Conservation (phyloP, 2,888 invertebrate genomes). For the Punctoribates punctum region DNA sequence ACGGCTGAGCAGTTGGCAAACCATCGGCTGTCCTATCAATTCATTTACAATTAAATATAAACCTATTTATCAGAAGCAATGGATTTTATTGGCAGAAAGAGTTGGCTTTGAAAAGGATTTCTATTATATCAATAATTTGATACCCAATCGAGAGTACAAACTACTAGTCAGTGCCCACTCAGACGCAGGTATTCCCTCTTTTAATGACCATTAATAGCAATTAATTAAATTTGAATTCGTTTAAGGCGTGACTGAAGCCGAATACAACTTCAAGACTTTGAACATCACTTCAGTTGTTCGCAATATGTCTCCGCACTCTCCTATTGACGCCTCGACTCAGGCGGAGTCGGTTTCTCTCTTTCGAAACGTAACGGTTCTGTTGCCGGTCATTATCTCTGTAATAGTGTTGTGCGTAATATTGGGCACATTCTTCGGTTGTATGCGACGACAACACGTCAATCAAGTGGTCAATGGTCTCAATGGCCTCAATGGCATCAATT, state of each 20-base stretch:
- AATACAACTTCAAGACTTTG: slow-evolving; percentile 43
- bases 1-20: slow-evolving; percentile 46
- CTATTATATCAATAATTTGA: slow-evolving; percentile 43
- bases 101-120: slow-evolving; percentile 43
- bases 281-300: slow-evolving; percentile 24
- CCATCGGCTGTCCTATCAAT: slow-evolving; percentile 47
- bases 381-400: slow-evolving; percentile 48
- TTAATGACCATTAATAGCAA: not conserved
- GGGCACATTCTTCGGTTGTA: slow-evolving; percentile 47
- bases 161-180: slow-evolving; percentile 41
- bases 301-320: not conserved
- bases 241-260: slow-evolving; percentile 41
- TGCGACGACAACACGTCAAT: slow-evolving; percentile 46
- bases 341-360: slow-evolving; percentile 43
- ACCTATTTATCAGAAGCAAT: slow-evolving; percentile 44
- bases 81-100: slow-evolving; percentile 45
- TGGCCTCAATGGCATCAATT: not conserved
- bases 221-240: not conserved
- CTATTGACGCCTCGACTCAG: slow-evolving; percentile 25
- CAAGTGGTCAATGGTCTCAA: slow-evolving; percentile 35
- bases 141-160: slow-evolving; percentile 39
- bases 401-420: slow-evolving; percentile 47
- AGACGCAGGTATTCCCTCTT: slow-evolving; percentile 37
- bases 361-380: slow-evolving; percentile 47
- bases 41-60: slow-evolving; percentile 46